phyloP scores from a whole-genome alignment of 2,797 vertebrate species.

The Chrosomus eos region DNA sequence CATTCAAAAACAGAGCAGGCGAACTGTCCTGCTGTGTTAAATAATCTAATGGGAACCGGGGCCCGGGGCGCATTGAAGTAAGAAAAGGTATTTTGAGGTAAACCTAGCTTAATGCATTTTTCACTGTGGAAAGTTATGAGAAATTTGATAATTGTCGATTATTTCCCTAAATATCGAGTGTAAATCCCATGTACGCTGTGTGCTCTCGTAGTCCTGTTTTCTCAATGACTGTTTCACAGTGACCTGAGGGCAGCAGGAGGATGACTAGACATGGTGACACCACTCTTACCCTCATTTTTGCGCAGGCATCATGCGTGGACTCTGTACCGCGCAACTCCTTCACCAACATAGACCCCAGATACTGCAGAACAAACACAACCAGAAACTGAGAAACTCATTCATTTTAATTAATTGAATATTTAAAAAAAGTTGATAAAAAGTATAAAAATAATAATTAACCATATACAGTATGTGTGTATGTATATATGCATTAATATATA shows the following conservation, averaged over 20 bases:
- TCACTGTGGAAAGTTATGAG: neutral
- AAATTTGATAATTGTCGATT: neutral
- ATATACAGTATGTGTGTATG: too few species aligned
- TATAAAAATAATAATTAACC: neutral
- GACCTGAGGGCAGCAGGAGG: conserved; percentile 1
- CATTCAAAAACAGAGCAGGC: conserved; percentile 35
- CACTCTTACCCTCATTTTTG: conserved; percentile 97
- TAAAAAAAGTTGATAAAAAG: neutral
- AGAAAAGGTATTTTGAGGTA: neutral
- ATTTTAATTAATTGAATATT: neutral
- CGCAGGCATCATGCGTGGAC: conserved; percentile 97
- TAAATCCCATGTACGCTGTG: neutral
- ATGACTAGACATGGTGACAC: conserved; percentile 2
- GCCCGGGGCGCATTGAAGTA: neutral
- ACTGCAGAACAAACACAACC: conserved; percentile 76
- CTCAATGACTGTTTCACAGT: conserved; percentile 24
- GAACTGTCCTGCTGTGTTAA: conserved; percentile 32
- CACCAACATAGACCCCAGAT: conserved; percentile 99
- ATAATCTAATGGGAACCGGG: conserved; percentile 5
- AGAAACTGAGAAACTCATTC: neutral
- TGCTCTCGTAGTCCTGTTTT: neutral
- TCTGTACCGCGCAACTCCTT: conserved; percentile 98
- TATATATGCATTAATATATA: too few species aligned
- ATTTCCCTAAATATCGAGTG: neutral
- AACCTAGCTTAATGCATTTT: neutral